These are phyloP conservation scores for Hiodon tergisus DNA, from an alignment of 2,113 vertebrate genomes.

Conservation along the genomic window DNA sequence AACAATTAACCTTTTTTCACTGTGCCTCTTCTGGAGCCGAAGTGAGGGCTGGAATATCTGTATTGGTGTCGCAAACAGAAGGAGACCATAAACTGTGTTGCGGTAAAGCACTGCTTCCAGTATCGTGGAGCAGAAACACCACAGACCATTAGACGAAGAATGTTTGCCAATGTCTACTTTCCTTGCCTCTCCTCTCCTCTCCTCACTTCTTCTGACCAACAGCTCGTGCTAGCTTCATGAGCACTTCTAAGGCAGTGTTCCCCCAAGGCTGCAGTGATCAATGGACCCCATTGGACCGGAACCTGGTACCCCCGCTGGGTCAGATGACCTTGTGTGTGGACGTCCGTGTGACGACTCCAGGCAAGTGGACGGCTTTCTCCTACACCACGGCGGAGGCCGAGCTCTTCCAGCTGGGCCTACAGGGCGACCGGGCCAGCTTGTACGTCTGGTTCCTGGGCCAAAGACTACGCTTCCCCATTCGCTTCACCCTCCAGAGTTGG, in stretches of 20 bases:
- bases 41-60: too few species aligned
- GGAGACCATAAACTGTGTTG: too few species aligned
- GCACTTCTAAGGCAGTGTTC: conserved; percentile 54
- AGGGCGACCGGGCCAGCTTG: conserved; percentile 51
- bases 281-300: conserved; percentile 54
- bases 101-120: too few species aligned
- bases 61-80: too few species aligned
- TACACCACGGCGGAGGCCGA: conserved; percentile 43
- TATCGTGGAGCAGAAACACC: too few species aligned
- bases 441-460: conserved; percentile 59
- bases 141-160: too few species aligned
- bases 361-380: conserved; percentile 61
- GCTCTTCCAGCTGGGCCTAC: conserved; percentile 50
- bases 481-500: conserved; percentile 42
- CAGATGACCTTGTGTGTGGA: conserved; percentile 59
- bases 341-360: conserved; percentile 47
- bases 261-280: conserved; percentile 52
- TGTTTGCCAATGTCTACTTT: too few species aligned
- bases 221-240: conserved; percentile 49
- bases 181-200: too few species aligned
- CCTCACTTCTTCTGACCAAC: not conserved
- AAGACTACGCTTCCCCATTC: conserved; percentile 50
- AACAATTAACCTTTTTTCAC: too few species aligned
- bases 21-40: too few species aligned
- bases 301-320: conserved; percentile 40